A percentile compares a stretch with the other conserved stretches of the same genome.
These are phyloP conservation scores for Diploscapter pachys DNA, from an alignment of 1,140 invertebrate genomes.

Conservation along the genomic window DNA sequence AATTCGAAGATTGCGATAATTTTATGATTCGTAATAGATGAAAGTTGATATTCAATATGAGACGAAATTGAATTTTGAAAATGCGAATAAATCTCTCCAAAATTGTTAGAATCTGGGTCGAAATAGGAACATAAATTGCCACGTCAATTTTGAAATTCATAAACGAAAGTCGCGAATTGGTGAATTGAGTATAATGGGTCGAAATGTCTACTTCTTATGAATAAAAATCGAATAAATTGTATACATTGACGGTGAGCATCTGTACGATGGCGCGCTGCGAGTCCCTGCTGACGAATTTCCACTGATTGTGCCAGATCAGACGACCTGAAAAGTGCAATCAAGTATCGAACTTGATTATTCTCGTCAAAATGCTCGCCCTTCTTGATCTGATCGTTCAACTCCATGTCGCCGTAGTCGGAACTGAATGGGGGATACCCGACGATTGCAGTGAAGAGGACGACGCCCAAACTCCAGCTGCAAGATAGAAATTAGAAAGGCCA, in stretches of 20 bases:
- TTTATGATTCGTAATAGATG: no score
- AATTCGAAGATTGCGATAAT: no score
- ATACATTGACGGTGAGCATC: slow-evolving; percentile 1
- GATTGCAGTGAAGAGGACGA: slow-evolving; percentile 21
- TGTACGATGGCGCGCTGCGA: background rate
- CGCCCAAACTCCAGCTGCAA: slow-evolving; percentile 19
- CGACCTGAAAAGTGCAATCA: background rate
- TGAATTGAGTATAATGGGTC: background rate
- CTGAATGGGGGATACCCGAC: slow-evolving; percentile 17
- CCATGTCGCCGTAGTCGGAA: slow-evolving; percentile 15
- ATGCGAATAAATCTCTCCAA: background rate
- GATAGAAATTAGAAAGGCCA: background rate
- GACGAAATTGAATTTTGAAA: background rate
- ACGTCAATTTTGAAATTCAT: background rate
- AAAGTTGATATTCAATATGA: background rate
- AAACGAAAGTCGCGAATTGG: background rate
- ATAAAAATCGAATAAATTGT: background rate
- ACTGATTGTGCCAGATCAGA: background rate
- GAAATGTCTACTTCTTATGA: background rate
- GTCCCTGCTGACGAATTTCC: background rate
- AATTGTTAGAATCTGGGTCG: background rate
- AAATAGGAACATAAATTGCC: background rate
- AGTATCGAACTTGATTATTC: background rate
- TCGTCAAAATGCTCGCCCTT: slow-evolving; percentile 1
- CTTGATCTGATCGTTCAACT: slow-evolving; percentile 18